Base-by-base conservation (phyloP, 2,888 invertebrate genomes). In the Sphaerophoria rueppellii region DNA sequence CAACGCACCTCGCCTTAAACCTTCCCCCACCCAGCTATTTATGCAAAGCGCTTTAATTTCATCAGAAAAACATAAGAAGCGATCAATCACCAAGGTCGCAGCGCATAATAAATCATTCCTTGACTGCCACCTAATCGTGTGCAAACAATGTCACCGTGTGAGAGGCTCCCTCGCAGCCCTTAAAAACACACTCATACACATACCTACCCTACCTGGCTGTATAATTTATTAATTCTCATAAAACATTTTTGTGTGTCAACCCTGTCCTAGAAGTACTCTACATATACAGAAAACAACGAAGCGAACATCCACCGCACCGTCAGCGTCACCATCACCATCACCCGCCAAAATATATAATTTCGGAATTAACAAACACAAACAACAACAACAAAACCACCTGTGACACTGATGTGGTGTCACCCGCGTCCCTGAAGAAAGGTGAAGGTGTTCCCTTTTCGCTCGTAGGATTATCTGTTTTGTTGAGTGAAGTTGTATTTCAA, bases 171-270 rank as follows among this genome's bases (percentile, higher is more conserved):
- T 24, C 2, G 24, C n/a, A 50, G 16, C 35, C 34, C n/a, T 34
- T 35, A 6, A 3, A 6, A 24, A 35, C 16, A 11, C 34, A 24
- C 24, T 24, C 24, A 24, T 24, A 24, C 24, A 24, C 24, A 24
- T 24, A 24, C 24, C 24, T 24, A 24, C 34, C 14, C 35, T 32
- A 37, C n/a, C 37, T 11, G 9, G 0, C 6, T 43, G 12, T 5
- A 34, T 48, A 65, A 65, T 35, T 50, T 65, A 65, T 65, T 65
- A 65, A 65, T 65, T 32, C 50, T 16, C 34, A 65, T 50, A 65
- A 65, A 65, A 65, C 65, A 65, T 50, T 65, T 50, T 65, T 50
- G 12, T 63, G 48, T 65, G 65, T 50, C 65, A 65, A 65, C 65
- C 50, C 50, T 4, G 14, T 63, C 50, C 58, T 58, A 24, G 35